These are phyloP conservation scores for Cheilosia grossa DNA, from an alignment of 2,888 invertebrate species.

Conservation along the genomic window DNA sequence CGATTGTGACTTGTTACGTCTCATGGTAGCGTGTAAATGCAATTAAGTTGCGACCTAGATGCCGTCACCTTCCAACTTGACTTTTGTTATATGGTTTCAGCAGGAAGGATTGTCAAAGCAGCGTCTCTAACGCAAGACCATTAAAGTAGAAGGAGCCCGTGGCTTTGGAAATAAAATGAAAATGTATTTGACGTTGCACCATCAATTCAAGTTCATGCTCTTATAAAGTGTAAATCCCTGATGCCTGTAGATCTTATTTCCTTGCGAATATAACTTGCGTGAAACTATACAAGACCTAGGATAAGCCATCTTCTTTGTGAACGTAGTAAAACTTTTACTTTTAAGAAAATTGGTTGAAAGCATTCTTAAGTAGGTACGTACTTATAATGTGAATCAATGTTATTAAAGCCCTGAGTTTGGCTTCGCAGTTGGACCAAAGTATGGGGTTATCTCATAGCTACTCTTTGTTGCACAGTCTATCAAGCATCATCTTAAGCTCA, in stretches of 20 bases:
- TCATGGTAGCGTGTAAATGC: conserved; percentile 63
- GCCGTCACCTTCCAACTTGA: conserved; percentile 62
- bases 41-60: conserved; percentile 69
- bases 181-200: conserved; percentile 58
- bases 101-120: conserved; percentile 41
- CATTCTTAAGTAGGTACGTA: too few species aligned
- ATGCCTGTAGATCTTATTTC: conserved; percentile 27
- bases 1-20: conserved; percentile 21
- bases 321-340: too few species aligned
- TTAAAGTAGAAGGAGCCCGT: conserved; percentile 20
- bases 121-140: conserved; percentile 8
- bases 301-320: background rate
- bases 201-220: conserved; percentile 39
- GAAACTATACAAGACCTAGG: background rate
- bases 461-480: too few species aligned
- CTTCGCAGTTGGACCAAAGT: too few species aligned
- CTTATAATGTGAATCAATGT: too few species aligned
- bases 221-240: conserved; percentile 34
- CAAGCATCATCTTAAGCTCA: too few species aligned
- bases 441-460: too few species aligned
- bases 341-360: too few species aligned
- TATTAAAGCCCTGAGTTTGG: too few species aligned
- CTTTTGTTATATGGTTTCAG: conserved; percentile 47
- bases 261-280: background rate
- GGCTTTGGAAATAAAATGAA: conserved; percentile 24